A percentile compares a stretch with the other conserved stretches of the same genome.
These are phyloP conservation scores for Danionella dracula DNA, from an alignment of 2,797 vertebrate genomes.

Conservation along the genomic window DNA sequence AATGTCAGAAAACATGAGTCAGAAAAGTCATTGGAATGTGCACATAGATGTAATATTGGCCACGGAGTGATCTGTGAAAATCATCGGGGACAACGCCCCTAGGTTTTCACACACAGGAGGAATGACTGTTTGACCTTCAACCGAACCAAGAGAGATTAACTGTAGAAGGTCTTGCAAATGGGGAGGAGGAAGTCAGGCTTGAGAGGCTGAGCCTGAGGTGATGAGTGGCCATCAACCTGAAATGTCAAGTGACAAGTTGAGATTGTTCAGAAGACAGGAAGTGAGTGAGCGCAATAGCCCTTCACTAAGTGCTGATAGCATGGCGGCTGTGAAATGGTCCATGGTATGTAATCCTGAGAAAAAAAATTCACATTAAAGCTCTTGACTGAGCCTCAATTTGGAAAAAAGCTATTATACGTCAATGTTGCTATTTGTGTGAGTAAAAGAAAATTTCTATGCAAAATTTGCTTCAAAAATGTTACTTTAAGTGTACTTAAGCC, in stretches of 20 bases:
- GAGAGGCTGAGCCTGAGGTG: neutral
- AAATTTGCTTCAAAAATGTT: too few species aligned
- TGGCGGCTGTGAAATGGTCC: too few species aligned
- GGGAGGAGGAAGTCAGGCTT: conserved; percentile 1
- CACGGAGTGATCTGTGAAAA: neutral
- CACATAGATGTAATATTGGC: neutral
- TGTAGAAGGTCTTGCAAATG: neutral
- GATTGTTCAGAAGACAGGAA: neutral
- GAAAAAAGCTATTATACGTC: too few species aligned
- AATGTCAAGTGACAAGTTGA: conserved; percentile 26
- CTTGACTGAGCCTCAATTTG: too few species aligned
- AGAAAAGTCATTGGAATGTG: neutral
- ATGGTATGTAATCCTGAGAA: too few species aligned
- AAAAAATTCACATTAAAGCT: too few species aligned
- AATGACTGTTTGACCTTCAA: neutral
- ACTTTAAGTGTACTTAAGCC: too few species aligned
- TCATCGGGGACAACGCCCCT: neutral
- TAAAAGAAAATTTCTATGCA: too few species aligned
- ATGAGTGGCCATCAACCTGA: conserved; percentile 13
- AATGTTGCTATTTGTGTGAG: too few species aligned
- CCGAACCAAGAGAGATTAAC: neutral
- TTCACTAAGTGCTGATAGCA: neutral
- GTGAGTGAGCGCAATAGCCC: neutral
- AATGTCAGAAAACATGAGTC: neutral
- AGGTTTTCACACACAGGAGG: neutral